Percentiles rank a stretch among this genome's conserved stretches.
Conservation (phyloP, 2,113 vertebrate species). For the Loxodonta africana region DNA sequence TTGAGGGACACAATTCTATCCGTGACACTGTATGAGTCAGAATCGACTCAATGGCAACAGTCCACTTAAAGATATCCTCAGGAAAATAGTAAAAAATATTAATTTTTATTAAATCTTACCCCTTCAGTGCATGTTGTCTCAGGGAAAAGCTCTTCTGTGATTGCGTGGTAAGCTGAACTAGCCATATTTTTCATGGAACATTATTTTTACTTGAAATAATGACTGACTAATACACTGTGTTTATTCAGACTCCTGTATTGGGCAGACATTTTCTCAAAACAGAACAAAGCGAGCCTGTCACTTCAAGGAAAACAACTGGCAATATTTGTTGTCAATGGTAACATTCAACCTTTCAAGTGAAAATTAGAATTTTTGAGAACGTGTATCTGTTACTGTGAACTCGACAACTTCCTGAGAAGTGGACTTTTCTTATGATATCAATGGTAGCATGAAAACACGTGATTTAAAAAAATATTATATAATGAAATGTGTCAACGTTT, state of each 20-base stretch:
- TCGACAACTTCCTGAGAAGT: neutral
- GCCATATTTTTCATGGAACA: neutral
- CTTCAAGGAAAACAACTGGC: neutral
- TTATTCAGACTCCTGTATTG: neutral
- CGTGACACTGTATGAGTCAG: too few relatives aligned
- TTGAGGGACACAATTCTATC: too few relatives aligned
- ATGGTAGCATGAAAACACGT: neutral
- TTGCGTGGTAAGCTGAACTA: neutral
- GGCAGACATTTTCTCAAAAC: neutral
- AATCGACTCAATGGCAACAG: too few relatives aligned
- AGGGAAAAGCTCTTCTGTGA: neutral
- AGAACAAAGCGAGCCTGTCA: neutral
- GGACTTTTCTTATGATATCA: constrained; percentile 33
- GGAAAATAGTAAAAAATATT: neutral
- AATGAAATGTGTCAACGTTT: constrained; percentile 7
- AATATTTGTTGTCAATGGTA: neutral
- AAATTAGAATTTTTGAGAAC: neutral
- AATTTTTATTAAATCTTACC: neutral
- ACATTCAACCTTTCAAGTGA: neutral
- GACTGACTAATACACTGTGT: neutral
- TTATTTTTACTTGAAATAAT: neutral
- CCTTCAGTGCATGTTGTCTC: neutral
- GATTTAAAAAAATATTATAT: constrained; percentile 8
- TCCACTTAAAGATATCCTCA: neutral
- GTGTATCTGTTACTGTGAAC: neutral